These are phyloP conservation scores for Noctua fimbriata DNA, from an alignment of 2,888 invertebrate species.

Conservation along the genomic window DNA sequence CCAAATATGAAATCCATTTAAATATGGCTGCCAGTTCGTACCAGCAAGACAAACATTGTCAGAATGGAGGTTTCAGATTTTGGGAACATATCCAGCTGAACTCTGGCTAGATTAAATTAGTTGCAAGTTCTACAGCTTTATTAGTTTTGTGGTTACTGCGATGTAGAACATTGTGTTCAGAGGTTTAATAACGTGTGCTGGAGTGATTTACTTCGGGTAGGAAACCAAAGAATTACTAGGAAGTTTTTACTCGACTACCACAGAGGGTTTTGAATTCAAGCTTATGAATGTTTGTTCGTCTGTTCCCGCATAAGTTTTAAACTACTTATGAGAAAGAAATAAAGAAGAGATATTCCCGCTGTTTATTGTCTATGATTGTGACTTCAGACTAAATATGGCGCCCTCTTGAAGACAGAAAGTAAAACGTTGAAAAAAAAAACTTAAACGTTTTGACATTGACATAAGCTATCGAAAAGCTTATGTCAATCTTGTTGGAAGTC, in stretches of 20 bases:
- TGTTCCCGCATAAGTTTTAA: background rate
- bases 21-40: conserved; percentile 1
- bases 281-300: background rate
- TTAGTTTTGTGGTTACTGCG: conserved; percentile 30
- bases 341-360: too few species aligned
- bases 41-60: conserved; percentile 28
- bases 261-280: background rate
- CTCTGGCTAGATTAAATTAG: conserved; percentile 56
- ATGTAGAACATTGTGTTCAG: conserved; percentile 11
- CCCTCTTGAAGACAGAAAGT: too few species aligned
- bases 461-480: too few species aligned
- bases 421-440: too few species aligned
- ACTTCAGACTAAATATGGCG: too few species aligned
- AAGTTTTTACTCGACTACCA: background rate
- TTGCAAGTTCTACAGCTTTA: conserved; percentile 42
- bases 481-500: too few species aligned
- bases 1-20: conserved; percentile 1
- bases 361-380: too few species aligned
- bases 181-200: conserved; percentile 21
- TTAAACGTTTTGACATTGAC: too few species aligned
- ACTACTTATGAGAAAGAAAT: too few species aligned
- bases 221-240: background rate
- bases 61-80: conserved; percentile 17
- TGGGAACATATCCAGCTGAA: conserved; percentile 33
- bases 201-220: background rate